phyloP scores from a whole-genome alignment of 1,140 invertebrate genomes.

The Ceratina calcarata region DNA sequence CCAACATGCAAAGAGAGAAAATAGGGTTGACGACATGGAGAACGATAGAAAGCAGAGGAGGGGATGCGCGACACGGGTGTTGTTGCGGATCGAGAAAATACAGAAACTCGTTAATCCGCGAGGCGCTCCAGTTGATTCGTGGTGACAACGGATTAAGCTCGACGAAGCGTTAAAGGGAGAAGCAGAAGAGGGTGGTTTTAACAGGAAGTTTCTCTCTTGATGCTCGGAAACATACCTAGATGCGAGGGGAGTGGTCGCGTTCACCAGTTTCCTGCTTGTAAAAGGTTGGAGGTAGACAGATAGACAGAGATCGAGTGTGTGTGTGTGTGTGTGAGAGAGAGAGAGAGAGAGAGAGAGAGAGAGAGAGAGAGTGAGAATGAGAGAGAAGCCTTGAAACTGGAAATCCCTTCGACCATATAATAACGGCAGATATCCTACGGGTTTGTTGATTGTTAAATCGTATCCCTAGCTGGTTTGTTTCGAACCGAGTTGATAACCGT shows the following conservation, averaged over 20 bases:
- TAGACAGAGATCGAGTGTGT: too few relatives aligned
- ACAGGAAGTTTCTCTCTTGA: neutral
- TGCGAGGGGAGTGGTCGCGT: neutral
- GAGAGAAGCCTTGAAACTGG: slow-evolving; percentile 11
- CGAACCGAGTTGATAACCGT: slow-evolving; percentile 6
- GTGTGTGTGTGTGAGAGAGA: too few relatives aligned
- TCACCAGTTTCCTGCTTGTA: neutral
- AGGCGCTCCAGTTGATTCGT: neutral
- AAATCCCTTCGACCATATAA: slow-evolving; percentile 25
- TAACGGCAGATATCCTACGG: neutral
- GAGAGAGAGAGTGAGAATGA: too few relatives aligned
- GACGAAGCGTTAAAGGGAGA: neutral
- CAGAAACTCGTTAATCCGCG: slow-evolving; percentile 34
- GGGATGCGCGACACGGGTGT: neutral
- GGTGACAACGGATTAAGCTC: slow-evolving; percentile 32
- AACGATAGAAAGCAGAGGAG: neutral
- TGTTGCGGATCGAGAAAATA: slow-evolving; percentile 36
- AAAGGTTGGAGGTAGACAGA: too few relatives aligned
- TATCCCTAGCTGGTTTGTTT: neutral
- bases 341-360: neutral
- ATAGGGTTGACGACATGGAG: neutral
- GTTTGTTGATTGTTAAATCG: slow-evolving; percentile 6
- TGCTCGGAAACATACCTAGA: neutral
- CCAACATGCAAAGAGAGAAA: slow-evolving; percentile 4
- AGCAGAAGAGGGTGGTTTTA: neutral